Base-by-base conservation (phyloP, 2,888 invertebrate genomes). In the Drosophila setosimentum region DNA sequence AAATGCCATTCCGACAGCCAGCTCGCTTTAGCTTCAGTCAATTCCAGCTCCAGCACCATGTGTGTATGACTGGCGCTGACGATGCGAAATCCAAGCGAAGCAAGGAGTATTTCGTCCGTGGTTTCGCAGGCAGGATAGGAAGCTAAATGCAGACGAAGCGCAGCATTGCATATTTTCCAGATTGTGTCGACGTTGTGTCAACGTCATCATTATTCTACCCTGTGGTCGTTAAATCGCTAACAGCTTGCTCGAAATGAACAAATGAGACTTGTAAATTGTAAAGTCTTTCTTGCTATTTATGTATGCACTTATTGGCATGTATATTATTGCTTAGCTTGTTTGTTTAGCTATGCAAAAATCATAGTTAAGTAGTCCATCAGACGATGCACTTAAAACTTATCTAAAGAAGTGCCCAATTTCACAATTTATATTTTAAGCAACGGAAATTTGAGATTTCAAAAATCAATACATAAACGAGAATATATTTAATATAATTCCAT, bases 1-100 rank as follows among this genome's bases (percentile, higher is more conserved):
- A 78, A 87, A 87, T 78, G 89, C 82, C 87, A 85, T 72, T 84
- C 87, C 66, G 78, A 76, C 88, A 85, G 72, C 58, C 72, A 59
- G 57, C 68, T 75, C 70, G 67, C 66, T 68, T 78, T 63, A 72
- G 71, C 68, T 75, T 87, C 86, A 83, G 75, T 85, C 88, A 80
- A 72, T 87, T 72, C 72, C 76, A 68, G 79, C 54, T 72, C 72
- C 76, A 68, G 79, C 54, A 57, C 64, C 60, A 13, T 64, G 66
- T 54, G 55, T 29, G 62, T 60, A 61, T 67, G 71, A 61, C 48
- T 66, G 48, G 33, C n/a, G 37, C 40, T 45, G 70, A 62, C 57
- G 51, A 54, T 55, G 64, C 42, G 49, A 50, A 51, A 24, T 24
- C 27, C 50, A 33, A 54, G 32, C 55, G 55, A 63, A 59, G 66